Evolutionary conservation across 2,888 invertebrate species (phyloP).

Genomic region (Pristionchus maxplancki): DNA sequence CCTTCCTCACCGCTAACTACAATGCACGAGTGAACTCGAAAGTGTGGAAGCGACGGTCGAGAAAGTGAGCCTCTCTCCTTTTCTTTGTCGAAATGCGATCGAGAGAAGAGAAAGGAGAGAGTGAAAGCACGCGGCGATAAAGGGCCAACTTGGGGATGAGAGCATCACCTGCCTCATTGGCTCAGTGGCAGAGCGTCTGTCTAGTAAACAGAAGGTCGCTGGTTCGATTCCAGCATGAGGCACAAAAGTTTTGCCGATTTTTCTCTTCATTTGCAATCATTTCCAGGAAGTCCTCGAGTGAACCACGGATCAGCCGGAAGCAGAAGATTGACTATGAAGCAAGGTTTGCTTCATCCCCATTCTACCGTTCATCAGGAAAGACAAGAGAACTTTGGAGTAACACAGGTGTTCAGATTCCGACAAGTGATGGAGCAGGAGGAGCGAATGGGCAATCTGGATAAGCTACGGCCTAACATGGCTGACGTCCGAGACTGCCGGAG

Average conservation of each 20-base stretch:
- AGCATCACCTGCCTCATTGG: slow-evolving; percentile 46
- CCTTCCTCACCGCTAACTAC: slow-evolving; percentile 75
- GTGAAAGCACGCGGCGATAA: slow-evolving; percentile 2
- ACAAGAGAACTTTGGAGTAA: too few relatives aligned
- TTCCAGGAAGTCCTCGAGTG: slow-evolving; percentile 48
- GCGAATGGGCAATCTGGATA: slow-evolving; percentile 48
- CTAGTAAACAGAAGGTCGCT: slow-evolving; percentile 55
- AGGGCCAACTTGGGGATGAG: neutral
- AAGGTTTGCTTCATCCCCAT: slow-evolving; percentile 53
- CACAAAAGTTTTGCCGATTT: slow-evolving; percentile 40
- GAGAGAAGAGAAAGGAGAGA: neutral
- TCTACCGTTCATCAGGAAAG: neutral
- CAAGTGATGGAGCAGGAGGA: slow-evolving; percentile 64
- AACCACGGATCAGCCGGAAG: slow-evolving; percentile 50
- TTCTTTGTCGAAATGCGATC: neutral
- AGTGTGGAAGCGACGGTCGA: slow-evolving; percentile 70
- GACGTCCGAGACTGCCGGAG: slow-evolving; percentile 16
- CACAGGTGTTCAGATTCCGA: slow-evolving; percentile 56
- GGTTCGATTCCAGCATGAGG: slow-evolving; percentile 56
- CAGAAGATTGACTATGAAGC: slow-evolving; percentile 66
- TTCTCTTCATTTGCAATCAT: neutral
- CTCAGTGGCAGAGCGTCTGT: slow-evolving; percentile 55
- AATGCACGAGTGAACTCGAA: slow-evolving; percentile 74
- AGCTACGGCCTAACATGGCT: slow-evolving; percentile 29
- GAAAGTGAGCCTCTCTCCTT: slow-evolving; percentile 54